A percentile compares a stretch with the other conserved stretches of the same genome.
These are phyloP conservation scores for Oenanthe melanoleuca DNA, from an alignment of 2,113 vertebrate genomes.

Conservation along the genomic window DNA sequence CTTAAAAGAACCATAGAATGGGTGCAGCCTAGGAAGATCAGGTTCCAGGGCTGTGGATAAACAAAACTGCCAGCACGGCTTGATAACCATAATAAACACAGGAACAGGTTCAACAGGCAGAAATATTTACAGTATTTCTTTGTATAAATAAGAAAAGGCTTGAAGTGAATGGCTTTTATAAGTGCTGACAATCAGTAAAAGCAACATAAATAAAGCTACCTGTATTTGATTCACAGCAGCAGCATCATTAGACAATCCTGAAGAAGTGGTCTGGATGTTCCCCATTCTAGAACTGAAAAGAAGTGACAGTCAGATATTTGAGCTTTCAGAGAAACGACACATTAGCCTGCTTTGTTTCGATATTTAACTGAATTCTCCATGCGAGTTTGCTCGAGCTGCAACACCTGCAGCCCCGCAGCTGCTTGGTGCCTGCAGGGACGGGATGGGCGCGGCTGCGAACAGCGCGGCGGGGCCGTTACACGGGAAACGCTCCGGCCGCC, in stretches of 20 bases:
- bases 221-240: conserved; percentile 66
- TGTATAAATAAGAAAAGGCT: background rate
- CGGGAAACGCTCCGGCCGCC: background rate
- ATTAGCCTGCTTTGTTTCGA: fast-evolving
- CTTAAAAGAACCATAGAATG: background rate
- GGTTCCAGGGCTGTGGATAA: background rate
- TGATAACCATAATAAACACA: fast-evolving
- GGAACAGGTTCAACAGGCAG: background rate
- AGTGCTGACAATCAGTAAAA: background rate
- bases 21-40: background rate
- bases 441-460: background rate
- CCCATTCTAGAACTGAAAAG: conserved; percentile 70
- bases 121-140: background rate
- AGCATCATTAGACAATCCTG: background rate
- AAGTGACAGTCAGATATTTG: background rate
- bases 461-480: background rate
- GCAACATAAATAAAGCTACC: conserved; percentile 14
- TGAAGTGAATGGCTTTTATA: background rate
- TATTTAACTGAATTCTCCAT: fast-evolving
- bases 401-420: fast-evolving
- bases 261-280: background rate
- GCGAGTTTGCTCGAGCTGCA: fast-evolving
- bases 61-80: background rate
- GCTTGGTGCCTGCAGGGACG: fast-evolving
- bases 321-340: background rate